A percentile compares a stretch with the other conserved stretches of the same genome.
Evolutionary conservation across 2,797 vertebrate genomes (phyloP).

Genomic region (Graptemys geographica): DNA sequence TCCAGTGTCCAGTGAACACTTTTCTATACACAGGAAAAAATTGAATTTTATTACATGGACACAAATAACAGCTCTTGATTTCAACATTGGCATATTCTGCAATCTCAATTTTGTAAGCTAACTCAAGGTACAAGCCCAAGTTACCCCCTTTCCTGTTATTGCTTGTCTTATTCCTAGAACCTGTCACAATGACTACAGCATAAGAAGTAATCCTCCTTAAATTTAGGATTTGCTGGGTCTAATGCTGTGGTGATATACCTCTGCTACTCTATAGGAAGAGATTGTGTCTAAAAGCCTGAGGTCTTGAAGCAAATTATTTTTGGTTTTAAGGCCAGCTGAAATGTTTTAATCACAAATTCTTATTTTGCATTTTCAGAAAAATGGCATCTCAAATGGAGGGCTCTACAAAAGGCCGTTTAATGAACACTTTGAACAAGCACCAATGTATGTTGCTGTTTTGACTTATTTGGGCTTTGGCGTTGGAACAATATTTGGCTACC

Average conservation of each 20-base stretch:
- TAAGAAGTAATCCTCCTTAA: background rate
- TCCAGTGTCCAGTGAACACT: background rate
- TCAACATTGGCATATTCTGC: background rate
- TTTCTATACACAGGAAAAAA: background rate
- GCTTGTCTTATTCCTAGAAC: background rate
- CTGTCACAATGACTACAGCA: background rate
- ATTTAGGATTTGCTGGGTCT: background rate
- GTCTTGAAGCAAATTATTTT: background rate
- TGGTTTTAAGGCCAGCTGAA: background rate
- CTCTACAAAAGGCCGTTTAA: constrained; percentile 76
- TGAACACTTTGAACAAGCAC: constrained; percentile 91
- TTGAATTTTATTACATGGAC: background rate
- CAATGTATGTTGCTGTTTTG: constrained; percentile 91
- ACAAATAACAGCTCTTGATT: background rate
- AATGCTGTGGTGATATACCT: background rate
- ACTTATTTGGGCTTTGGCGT: constrained; percentile 93
- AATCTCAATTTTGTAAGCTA: background rate
- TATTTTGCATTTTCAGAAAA: constrained; percentile 83
- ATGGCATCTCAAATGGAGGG: constrained; percentile 77
- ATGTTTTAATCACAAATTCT: constrained; percentile 49
- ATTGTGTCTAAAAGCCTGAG: fast-evolving
- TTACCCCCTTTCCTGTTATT: background rate
- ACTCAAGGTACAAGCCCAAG: background rate
- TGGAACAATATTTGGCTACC: constrained; percentile 92
- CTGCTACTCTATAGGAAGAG: background rate